Percentiles rank a stretch among this genome's conserved stretches.
Conservation (phyloP, 2,888 invertebrate species). For the Stratiomys singularior region DNA sequence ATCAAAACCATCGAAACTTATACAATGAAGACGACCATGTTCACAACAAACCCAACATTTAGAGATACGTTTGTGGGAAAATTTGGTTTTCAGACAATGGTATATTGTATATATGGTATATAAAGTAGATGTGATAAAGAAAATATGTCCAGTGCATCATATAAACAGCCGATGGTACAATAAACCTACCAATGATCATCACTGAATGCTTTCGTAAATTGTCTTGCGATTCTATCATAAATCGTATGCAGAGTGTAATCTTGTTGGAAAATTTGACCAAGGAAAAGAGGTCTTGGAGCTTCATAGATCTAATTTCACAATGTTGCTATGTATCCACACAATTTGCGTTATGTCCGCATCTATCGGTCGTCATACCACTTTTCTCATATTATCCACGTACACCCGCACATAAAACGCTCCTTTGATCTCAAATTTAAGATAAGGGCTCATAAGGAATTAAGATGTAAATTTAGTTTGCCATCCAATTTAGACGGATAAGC, state of each 20-base stretch:
- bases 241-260: neutral
- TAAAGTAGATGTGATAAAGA: too few species aligned
- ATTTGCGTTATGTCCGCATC: neutral
- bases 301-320: neutral
- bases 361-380: neutral
- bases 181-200: too few species aligned
- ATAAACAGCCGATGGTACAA: too few species aligned
- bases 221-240: neutral
- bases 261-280: neutral
- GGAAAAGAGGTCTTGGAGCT: neutral
- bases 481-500: constrained; percentile 52
- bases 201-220: too few species aligned
- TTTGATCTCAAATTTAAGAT: constrained; percentile 51
- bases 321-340: neutral
- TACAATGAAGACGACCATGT: neutral
- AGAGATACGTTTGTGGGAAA: too few species aligned
- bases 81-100: too few species aligned
- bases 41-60: too few species aligned
- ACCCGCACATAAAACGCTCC: constrained; percentile 51
- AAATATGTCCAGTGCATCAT: too few species aligned
- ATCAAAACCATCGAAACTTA: neutral
- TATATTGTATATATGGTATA: too few species aligned
- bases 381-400: constrained; percentile 40
- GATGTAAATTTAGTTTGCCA: constrained; percentile 53
- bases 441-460: constrained; percentile 52